Evolutionary conservation across 2,113 vertebrate species (phyloP).

Genomic region (Ophthalmolycus amberensis): DNA sequence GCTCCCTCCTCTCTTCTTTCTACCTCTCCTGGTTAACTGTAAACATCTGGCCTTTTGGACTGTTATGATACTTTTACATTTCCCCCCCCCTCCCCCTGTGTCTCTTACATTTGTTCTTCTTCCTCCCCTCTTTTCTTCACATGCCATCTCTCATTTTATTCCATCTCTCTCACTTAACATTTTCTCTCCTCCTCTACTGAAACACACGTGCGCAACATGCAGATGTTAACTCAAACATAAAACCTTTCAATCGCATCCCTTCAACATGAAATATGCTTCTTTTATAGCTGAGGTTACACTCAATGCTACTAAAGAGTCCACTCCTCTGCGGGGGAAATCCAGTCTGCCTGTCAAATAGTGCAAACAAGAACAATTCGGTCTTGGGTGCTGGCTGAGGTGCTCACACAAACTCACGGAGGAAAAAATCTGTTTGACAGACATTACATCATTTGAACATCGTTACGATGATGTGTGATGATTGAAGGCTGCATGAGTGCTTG

Average conservation of each 20-base stretch:
- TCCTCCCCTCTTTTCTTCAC: constrained; percentile 2
- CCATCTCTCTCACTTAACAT: constrained; percentile 3
- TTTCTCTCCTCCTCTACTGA: constrained; percentile 9
- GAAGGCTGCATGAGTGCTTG: constrained; percentile 4
- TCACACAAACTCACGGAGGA: neutral
- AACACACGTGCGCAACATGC: constrained; percentile 26
- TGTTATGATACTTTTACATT: constrained; percentile 39
- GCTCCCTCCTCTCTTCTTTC: constrained; percentile 41
- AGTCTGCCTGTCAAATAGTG: constrained; percentile 30
- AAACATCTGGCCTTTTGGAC: constrained; percentile 64
- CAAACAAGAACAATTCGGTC: constrained; percentile 30
- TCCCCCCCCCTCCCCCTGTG: constrained; percentile 11
- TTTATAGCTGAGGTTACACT: constrained; percentile 16
- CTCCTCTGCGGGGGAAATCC: constrained; percentile 31
- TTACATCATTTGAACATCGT: constrained; percentile 40
- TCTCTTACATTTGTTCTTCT: neutral
- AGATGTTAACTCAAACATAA: constrained; percentile 37
- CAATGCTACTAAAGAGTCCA: constrained; percentile 1
- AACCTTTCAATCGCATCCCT: constrained; percentile 21
- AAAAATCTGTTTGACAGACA: constrained; percentile 16
- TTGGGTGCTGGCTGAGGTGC: neutral
- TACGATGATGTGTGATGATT: constrained; percentile 42
- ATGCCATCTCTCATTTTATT: constrained; percentile 12
- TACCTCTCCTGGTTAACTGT: constrained; percentile 57
- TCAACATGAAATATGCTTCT: constrained; percentile 20